These are phyloP conservation scores for Coluber constrictor DNA, from an alignment of 2,797 vertebrate genomes.

Conservation along the genomic window DNA sequence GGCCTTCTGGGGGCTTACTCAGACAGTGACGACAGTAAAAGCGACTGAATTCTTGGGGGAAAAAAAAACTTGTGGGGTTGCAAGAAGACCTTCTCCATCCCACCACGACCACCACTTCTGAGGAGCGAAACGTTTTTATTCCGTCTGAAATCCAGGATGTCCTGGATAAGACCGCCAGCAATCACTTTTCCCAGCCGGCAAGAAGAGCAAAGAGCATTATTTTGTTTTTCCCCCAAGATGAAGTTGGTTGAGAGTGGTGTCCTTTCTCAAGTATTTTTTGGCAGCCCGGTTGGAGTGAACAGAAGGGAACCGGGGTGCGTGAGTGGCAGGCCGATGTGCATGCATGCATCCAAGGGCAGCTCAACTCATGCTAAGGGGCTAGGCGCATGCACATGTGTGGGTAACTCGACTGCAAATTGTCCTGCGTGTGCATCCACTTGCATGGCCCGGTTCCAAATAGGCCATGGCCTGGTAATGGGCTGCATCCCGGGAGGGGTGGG, in stretches of 20 bases:
- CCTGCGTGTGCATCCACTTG: not conserved
- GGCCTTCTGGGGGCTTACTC: slow-evolving; percentile 84
- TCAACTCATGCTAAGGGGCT: not conserved
- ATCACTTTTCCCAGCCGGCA: not conserved
- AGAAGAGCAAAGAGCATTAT: not conserved
- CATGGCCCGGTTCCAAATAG: no score
- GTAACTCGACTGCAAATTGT: not conserved
- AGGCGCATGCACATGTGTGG: accelerated
- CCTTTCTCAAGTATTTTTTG: not conserved
- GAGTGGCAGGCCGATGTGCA: not conserved
- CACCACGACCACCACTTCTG: no score
- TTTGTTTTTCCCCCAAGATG: not conserved
- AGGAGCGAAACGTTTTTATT: not conserved
- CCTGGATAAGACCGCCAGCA: not conserved
- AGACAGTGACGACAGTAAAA: slow-evolving; percentile 85
- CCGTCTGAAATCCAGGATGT: not conserved
- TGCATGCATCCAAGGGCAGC: not conserved
- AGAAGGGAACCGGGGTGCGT: not conserved
- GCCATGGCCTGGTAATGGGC: no score
- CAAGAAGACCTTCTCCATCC: no score
- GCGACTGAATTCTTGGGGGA: slow-evolving; percentile 48
- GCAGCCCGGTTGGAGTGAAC: not conserved
- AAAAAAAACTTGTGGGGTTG: not conserved
- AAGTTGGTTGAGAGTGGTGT: not conserved
- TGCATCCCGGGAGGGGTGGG: no score